Evolutionary conservation across 2,888 invertebrate species (phyloP).

Genomic region (Siphonodentalium dalli): DNA sequence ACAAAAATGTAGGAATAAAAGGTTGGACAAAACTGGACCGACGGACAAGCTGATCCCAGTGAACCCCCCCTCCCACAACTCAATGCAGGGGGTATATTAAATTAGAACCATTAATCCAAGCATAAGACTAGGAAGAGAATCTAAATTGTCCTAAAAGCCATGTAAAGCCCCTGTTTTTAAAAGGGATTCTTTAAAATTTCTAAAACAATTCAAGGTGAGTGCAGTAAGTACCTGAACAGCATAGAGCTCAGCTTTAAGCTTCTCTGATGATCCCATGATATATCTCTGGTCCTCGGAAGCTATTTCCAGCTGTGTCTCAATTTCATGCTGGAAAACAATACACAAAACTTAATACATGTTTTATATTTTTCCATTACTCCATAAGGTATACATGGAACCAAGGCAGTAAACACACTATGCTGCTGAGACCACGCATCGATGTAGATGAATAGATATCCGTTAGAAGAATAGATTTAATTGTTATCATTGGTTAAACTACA

Average conservation of each 20-base stretch:
- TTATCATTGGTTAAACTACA: neutral
- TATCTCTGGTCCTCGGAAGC: conserved; percentile 41
- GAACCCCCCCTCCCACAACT: too few relatives aligned
- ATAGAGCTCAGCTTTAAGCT: conserved; percentile 49
- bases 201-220: neutral
- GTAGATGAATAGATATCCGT: too few relatives aligned
- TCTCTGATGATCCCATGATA: conserved; percentile 40
- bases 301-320: conserved; percentile 35
- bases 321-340: conserved; percentile 35
- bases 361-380: neutral
- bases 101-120: too few relatives aligned
- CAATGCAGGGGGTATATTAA: too few relatives aligned
- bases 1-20: too few relatives aligned
- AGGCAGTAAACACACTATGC: too few relatives aligned
- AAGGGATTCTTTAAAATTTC: neutral
- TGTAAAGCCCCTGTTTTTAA: neutral
- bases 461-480: too few relatives aligned
- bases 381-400: neutral
- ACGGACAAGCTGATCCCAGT: too few relatives aligned
- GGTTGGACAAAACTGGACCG: too few relatives aligned
- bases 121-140: neutral
- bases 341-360: neutral
- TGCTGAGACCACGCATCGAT: too few relatives aligned
- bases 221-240: conserved; percentile 44
- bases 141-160: neutral